Evolutionary conservation across 1,140 invertebrate species (phyloP).

Genomic region (Bathynomus jamesi): DNA sequence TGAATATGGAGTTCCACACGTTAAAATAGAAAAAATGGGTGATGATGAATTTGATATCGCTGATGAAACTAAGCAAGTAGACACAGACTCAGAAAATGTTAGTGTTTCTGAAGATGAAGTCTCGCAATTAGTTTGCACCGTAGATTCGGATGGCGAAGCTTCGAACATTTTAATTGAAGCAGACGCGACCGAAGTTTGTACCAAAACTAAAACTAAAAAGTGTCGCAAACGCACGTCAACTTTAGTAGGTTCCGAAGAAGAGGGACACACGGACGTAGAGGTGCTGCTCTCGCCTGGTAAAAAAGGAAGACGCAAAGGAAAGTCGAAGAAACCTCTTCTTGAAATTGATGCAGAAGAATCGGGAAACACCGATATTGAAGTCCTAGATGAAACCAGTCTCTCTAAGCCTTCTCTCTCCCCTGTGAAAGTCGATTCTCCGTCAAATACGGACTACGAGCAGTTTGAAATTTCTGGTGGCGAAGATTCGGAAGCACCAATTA

Average conservation of each 20-base stretch:
- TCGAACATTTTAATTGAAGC: neutral
- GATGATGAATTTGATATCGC: conserved; percentile 18
- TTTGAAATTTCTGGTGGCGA: conserved; percentile 30
- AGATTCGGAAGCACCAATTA: conserved; percentile 13
- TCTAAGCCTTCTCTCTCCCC: conserved; percentile 2
- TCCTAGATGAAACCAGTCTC: conserved; percentile 15
- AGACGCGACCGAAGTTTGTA: conserved; percentile 23
- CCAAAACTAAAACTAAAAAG: conserved; percentile 13
- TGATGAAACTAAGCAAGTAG: conserved; percentile 17
- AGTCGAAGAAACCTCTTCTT: conserved; percentile 12
- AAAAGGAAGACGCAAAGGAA: conserved; percentile 21
- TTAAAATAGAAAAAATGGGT: conserved; percentile 23
- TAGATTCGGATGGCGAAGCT: conserved; percentile 13
- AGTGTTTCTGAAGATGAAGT: conserved; percentile 33
- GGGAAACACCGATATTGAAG: conserved; percentile 26
- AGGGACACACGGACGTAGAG: conserved; percentile 25
- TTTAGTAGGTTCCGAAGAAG: conserved; percentile 16
- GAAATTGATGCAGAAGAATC: conserved; percentile 9
- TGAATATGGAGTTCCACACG: conserved; percentile 34
- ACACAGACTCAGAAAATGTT: conserved; percentile 30
- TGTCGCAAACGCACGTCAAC: neutral
- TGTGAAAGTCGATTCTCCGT: neutral
- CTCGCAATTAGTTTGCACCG: conserved; percentile 16
- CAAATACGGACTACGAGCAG: conserved; percentile 27
- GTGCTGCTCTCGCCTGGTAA: conserved; percentile 10